Evolutionary conservation across 2,113 vertebrate species (phyloP).

Genomic region (Marmota monax): DNA sequence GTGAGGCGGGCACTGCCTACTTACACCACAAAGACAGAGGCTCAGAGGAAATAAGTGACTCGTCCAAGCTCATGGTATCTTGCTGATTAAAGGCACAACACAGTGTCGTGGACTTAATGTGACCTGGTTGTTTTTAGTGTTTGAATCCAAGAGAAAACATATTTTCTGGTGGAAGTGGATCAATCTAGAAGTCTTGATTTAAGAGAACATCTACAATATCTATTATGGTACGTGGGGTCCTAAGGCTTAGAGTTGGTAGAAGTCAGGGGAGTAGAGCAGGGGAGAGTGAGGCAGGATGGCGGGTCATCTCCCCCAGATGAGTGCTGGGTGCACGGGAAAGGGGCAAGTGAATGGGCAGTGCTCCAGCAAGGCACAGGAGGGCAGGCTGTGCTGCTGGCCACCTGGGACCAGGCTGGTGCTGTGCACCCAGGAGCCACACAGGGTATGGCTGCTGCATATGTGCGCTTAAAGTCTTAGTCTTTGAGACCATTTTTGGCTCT

Average conservation of each 20-base stretch:
- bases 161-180: not conserved
- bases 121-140: conserved; percentile 22
- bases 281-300: not conserved
- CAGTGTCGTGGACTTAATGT: not conserved
- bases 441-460: not conserved
- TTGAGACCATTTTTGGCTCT: conserved; percentile 43
- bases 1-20: not conserved
- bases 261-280: not conserved
- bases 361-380: not conserved
- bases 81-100: not conserved
- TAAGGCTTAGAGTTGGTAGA: not conserved
- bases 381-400: not conserved
- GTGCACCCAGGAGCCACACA: not conserved
- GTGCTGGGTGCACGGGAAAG: not conserved
- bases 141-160: not conserved
- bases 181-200: not conserved
- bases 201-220: not conserved
- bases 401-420: not conserved
- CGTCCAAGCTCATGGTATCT: not conserved
- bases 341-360: not conserved
- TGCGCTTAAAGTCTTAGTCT: not conserved
- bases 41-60: not conserved
- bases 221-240: not conserved
- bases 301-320: not conserved
- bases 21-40: not conserved